Base-by-base conservation (phyloP, 2,888 invertebrate species). In the Bhutanitis thaidina region DNA sequence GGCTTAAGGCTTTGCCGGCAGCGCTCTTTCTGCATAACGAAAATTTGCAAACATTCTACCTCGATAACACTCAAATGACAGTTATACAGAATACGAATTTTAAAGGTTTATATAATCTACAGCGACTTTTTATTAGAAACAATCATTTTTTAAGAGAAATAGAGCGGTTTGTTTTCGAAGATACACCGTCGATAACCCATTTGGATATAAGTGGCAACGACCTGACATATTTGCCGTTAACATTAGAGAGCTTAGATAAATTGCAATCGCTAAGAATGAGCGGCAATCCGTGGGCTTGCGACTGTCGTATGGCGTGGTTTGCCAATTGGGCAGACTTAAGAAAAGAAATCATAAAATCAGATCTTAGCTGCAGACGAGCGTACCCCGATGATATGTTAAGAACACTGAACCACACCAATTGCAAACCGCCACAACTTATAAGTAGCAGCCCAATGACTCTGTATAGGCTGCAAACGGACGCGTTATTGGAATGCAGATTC, bases 291-390 rank as follows among this genome's bases (percentile, higher is more conserved):
- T 96, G 95, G 94, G 92, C 93, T 13, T 97, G 97, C 83, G 96
- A 96, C 77, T 97, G 97, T 69, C 92, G 94, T 43, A 94, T 96
- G 92, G 92, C 92, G 58, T 96, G 96, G 96, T 92, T 96, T 60
- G 79, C 72, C 14, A 62, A 61, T 41, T 88, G 88, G 88, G 90
- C 92, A 8, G 91, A 91, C 49, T 81, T 74, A 57, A 80, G 88
- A 43, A 83, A 81, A 56, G 80, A 89, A 37, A 83, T 81, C 15
- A 80, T 88, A 47, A 90, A 91, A 58, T 92, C 92, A 0, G 92
- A 92, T 15, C 76, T 95, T 43, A 93, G 91, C 57, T 95, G 95
- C 67, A 90, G 91, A 14, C 82, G 91, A 60, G 90, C 92, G 1
- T 94, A 93, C 73, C 92, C 92, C 0, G 90, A 92, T 46, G 94